These are phyloP conservation scores for Platorchestia sp. DNA, from an alignment of 1,140 invertebrate genomes.

Conservation along the genomic window DNA sequence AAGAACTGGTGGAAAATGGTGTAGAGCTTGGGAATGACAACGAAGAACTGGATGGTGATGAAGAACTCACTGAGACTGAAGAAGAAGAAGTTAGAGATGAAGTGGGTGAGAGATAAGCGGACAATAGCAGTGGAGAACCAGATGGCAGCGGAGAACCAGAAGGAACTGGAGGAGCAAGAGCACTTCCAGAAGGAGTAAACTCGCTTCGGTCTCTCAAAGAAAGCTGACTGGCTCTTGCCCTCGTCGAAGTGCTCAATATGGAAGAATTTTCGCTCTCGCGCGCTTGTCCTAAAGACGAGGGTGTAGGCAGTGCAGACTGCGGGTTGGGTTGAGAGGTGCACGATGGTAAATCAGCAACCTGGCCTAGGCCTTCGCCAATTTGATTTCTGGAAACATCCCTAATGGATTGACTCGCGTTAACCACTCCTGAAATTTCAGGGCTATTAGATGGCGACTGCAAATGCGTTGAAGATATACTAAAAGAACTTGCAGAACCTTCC, in stretches of 20 bases:
- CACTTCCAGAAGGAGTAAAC: not conserved
- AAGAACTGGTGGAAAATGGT: not conserved
- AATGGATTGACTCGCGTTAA: not conserved
- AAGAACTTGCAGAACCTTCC: not conserved
- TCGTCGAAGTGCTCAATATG: not conserved
- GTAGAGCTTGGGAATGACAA: not conserved
- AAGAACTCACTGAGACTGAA: not conserved
- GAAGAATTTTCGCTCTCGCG: not conserved
- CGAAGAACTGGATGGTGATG: not conserved
- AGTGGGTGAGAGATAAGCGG: not conserved
- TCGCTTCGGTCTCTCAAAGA: not conserved
- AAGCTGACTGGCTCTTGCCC: not conserved
- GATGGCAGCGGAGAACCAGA: not conserved
- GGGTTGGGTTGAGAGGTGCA: not conserved
- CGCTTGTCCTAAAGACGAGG: not conserved
- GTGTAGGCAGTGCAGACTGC: not conserved
- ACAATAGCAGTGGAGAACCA: not conserved
- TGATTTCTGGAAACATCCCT: not conserved
- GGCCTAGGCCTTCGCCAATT: not conserved
- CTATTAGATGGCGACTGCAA: not conserved
- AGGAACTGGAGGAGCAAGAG: not conserved
- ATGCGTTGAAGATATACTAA: not conserved
- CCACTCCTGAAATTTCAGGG: not conserved
- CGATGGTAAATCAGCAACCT: not conserved
- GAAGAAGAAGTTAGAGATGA: not conserved